These are phyloP conservation scores for Harpagus bidentatus DNA, from an alignment of 2,113 vertebrate species.

Conservation along the genomic window DNA sequence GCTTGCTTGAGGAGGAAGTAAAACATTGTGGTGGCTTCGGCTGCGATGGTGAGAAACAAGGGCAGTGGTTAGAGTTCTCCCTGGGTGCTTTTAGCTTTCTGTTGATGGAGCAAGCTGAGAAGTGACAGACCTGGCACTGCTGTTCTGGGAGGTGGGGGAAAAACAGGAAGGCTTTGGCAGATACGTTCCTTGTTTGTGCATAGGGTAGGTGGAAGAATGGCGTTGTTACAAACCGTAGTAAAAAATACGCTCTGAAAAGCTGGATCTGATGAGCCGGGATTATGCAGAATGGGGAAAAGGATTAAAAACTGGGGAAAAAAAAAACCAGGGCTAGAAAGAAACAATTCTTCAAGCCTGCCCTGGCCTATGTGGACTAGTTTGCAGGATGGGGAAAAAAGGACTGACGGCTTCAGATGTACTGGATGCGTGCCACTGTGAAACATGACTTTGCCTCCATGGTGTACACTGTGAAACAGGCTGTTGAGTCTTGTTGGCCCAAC, in stretches of 20 bases:
- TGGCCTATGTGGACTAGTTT: background rate
- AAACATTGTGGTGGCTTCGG: background rate
- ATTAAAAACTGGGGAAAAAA: background rate
- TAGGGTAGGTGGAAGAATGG: background rate
- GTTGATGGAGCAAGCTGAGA: background rate
- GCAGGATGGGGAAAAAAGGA: background rate
- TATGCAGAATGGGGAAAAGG: background rate
- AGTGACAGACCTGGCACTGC: background rate
- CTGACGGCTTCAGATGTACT: background rate
- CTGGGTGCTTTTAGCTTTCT: background rate
- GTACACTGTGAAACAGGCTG: background rate
- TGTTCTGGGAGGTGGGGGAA: background rate
- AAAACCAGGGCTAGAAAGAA: background rate
- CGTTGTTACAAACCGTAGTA: background rate
- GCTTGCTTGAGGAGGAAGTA: background rate
- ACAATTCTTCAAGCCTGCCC: background rate
- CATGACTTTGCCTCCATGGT: fast-evolving
- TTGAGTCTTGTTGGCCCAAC: background rate
- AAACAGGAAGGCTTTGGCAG: background rate
- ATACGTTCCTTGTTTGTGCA: background rate
- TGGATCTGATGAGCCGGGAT: background rate
- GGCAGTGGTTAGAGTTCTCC: background rate
- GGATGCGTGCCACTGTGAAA: background rate
- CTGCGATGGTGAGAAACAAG: background rate
- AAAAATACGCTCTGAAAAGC: background rate